Evolutionary conservation across 2,797 vertebrate species (phyloP), one percentile per base, ranked within the genome.

Genomic region (Lepus oiostolus): DNA sequence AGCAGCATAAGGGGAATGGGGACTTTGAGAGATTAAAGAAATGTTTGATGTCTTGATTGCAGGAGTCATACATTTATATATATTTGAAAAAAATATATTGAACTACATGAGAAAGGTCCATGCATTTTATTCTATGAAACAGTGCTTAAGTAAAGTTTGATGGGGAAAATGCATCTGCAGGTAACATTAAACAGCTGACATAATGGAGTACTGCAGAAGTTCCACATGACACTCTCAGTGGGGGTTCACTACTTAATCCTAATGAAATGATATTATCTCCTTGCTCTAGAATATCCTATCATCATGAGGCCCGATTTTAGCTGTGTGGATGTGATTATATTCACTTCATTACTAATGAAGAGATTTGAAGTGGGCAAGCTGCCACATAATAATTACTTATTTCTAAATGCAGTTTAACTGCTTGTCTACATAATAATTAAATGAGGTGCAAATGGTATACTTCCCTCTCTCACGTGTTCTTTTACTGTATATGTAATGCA

Each of bases 301-400:
- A 68, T 68, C 50, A 4, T 75, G 26, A 12, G 60, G n/a, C 26
- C 50, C 75, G 65, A 28, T 54, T 83, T 85, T 74, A 83, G 16
- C 38, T 89, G 26, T 30, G 16, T 24, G 21, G 19, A 85, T 92
- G 6, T 75, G 16, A 85, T 52, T 60, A 85, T 21, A 42, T 65
- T 75, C 60, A 62, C 35, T 72, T 90, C 28, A 71, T 47, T 83
- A 92, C 58, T n/a, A 85, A 22, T 30, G 42, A 89, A 89, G 60
- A 89, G 35, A 32, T 71, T 89, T 95, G 67, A 95, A 68, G 38
- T 67, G 42, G 32, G 38, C 10, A 52, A 92, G 38, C 35, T 85
- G 67, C 26, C 75, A 67, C 68, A 74, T 47, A 80, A 28, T 67
- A 85, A 89, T 76, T 91, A 30, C 50, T 80, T 26, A 79, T 92